A percentile compares a stretch with the other conserved stretches of the same genome.
phyloP scores from a whole-genome alignment of 2,113 vertebrate genomes.

The Pelvicachromis taeniatus region DNA sequence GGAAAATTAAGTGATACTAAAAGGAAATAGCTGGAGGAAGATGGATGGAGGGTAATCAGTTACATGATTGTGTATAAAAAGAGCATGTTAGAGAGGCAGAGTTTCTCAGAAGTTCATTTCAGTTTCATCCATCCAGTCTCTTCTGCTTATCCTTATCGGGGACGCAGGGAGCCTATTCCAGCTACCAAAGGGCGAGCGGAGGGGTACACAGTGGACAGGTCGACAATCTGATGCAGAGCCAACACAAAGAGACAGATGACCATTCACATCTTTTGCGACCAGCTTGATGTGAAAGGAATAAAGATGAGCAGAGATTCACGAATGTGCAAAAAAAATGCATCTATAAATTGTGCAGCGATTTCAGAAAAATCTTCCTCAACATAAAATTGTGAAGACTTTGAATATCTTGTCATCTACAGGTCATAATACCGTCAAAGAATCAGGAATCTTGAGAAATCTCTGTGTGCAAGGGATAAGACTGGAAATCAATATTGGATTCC shows the following conservation, averaged over 20 bases:
- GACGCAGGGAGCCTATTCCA: neutral
- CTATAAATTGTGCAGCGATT: neutral
- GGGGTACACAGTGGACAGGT: neutral
- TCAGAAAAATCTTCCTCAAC: neutral
- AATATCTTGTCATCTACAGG: neutral
- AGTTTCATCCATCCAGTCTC: neutral
- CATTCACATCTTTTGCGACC: neutral
- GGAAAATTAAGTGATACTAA: neutral
- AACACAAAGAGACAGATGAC: neutral
- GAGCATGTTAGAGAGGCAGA: neutral
- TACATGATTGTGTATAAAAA: neutral
- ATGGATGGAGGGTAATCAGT: too few species aligned
- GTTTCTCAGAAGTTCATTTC: neutral
- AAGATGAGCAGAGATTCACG: neutral
- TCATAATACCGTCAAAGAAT: neutral
- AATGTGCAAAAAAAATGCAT: neutral
- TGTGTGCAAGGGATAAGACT: neutral
- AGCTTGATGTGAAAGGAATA: neutral
- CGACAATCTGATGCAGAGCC: neutral
- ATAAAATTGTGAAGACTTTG: neutral
- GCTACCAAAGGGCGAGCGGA: neutral
- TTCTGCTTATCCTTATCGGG: neutral
- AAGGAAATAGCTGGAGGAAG: neutral
- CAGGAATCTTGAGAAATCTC: neutral
- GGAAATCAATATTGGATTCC: neutral